Evolutionary conservation across 2,113 vertebrate genomes (phyloP), one percentile per base, ranked within the genome.

Genomic region (Mirza zaza): DNA sequence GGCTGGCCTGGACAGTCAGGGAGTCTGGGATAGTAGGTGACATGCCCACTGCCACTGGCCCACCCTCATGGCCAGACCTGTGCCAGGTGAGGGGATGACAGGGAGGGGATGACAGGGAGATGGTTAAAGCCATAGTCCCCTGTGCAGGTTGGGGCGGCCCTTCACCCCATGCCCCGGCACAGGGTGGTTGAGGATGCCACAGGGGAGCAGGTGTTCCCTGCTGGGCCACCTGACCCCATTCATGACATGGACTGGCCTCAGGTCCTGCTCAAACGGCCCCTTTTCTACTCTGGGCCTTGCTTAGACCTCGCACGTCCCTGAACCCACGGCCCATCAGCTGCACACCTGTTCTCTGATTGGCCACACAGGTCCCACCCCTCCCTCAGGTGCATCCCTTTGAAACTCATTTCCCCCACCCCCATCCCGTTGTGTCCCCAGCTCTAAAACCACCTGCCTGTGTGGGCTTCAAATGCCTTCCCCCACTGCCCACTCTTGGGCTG

Each of bases 111-210:
- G 73, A 4, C 12, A 3, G 15, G 50, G 1, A 34, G 36, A 8
- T 57, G n/a, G 5, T 48, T 36, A 27, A 71, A 86, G 59, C 27
- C 29, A 0, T 20, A n/a, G 48, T 6, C 8, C 71, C 14, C 48
- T 21, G 48, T 14, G 9, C 36, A 42, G 32, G 34, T 18, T 21
- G 76, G 63, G 27, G 18, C 13, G 18, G 42, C 27, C 42, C n/a
- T 63, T 63, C 34, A 63, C 65, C 76, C n/a, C 65, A 6, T 34
- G 9, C 48, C 34, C 39, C 34, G 20, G 45, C 2, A n/a, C 48
- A 15, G 42, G 45, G 5, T 0, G 2, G 12, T 32, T 34, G 45
- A 71, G 23, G 18, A 80, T 29, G 0, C 8, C n/a, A 7, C 6
- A 71, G 29, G 10, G n/a, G 25, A 36, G 3, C 29, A 15, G 29